Percentiles rank a stretch among this genome's conserved stretches.
phyloP scores from a whole-genome alignment of 2,888 invertebrate species.

The Ormyrus thymus region DNA sequence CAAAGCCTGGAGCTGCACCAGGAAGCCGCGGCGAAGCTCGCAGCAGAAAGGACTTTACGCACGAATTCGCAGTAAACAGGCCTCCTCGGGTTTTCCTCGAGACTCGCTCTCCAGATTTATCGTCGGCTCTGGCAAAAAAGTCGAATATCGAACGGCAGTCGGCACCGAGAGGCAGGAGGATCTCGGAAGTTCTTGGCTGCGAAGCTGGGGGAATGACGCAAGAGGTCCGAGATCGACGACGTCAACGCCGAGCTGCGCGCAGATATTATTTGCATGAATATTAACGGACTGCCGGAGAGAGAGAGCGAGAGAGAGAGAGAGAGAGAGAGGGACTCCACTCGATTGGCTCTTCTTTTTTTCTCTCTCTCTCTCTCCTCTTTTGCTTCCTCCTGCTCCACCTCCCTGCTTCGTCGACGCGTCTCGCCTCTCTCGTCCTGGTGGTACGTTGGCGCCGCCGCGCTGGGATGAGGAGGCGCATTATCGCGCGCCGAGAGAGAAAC shows the following conservation, averaged over 20 bases:
- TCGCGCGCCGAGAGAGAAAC: neutral
- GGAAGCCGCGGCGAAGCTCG: neutral
- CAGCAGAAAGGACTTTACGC: slow-evolving; percentile 6
- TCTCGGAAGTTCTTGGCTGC: neutral
- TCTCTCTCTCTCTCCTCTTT: too few species aligned
- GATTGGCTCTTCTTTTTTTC: too few species aligned
- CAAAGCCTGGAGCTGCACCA: too few species aligned
- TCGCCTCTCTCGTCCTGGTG: too few species aligned
- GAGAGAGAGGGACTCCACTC: neutral
- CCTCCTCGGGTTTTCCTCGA: too few species aligned
- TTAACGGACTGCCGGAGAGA: slow-evolving; percentile 7
- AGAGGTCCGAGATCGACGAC: slow-evolving; percentile 18
- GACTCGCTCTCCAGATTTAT: too few species aligned
- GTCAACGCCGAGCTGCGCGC: too few species aligned
- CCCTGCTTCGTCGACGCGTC: too few species aligned
- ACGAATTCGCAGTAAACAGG: neutral
- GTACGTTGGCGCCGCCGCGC: too few species aligned
- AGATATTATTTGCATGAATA: slow-evolving; percentile 28
- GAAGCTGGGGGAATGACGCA: slow-evolving; percentile 18
- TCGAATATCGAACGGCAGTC: neutral
- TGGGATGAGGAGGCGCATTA: too few species aligned
- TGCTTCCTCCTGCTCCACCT: too few species aligned
- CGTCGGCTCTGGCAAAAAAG: neutral
- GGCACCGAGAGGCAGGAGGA: neutral
- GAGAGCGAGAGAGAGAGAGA: neutral